These are phyloP conservation scores for Meta bourneti DNA, from an alignment of 2,888 invertebrate genomes.

Conservation along the genomic window DNA sequence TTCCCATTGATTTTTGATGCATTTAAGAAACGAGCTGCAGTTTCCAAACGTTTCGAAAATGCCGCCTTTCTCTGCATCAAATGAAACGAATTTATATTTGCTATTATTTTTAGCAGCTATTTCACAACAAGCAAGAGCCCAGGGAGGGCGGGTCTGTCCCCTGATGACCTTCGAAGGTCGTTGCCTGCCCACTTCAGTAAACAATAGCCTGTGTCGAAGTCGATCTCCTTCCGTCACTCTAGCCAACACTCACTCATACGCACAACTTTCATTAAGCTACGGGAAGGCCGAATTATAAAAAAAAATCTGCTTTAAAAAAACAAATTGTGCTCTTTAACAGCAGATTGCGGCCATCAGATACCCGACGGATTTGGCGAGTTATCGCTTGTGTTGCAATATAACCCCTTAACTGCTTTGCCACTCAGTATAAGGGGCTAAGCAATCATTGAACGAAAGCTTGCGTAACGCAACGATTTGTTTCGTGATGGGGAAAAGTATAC, in stretches of 20 bases:
- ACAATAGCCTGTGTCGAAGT: constrained; percentile 20
- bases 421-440: not conserved
- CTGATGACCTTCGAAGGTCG: constrained; percentile 53
- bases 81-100: not conserved
- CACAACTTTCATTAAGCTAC: constrained; percentile 41
- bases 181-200: constrained; percentile 50
- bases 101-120: constrained; percentile 13
- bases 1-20: too few relatives aligned
- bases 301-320: not conserved
- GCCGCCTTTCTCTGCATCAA: not conserved
- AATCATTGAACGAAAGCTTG: not conserved
- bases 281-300: constrained; percentile 15
- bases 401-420: not conserved
- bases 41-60: too few relatives aligned
- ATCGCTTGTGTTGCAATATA: constrained; percentile 15
- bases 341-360: not conserved
- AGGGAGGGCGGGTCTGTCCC: constrained; percentile 29
- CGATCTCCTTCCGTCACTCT: constrained; percentile 24
- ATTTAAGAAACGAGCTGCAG: too few relatives aligned
- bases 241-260: constrained; percentile 18
- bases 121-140: not conserved
- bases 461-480: not conserved
- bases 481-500: not conserved
- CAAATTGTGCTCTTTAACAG: not conserved
- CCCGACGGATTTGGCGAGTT: constrained; percentile 24